Percentiles rank a stretch among this genome's conserved stretches.
phyloP scores from a whole-genome alignment of 2,888 invertebrate genomes.

The Lasioglossum villosulum region DNA sequence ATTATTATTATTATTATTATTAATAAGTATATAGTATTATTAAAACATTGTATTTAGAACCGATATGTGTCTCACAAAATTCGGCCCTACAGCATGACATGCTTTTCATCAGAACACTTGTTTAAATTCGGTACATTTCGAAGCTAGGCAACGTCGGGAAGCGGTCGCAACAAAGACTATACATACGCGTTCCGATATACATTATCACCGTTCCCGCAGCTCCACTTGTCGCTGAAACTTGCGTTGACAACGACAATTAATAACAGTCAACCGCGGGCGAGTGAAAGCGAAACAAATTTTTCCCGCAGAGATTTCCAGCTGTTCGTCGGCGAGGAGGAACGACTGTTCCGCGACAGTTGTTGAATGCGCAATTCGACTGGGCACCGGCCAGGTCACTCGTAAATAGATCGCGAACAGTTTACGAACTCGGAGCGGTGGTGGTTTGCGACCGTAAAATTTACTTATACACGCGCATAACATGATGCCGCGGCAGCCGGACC shows the following conservation, averaged over 20 bases:
- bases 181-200: not conserved
- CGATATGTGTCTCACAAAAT: not conserved
- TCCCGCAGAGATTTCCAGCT: not conserved
- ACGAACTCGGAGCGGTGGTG: conserved; percentile 17
- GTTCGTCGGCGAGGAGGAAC: not conserved
- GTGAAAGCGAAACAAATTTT: conserved; percentile 1
- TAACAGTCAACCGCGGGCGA: conserved; percentile 3
- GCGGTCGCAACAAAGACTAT: not conserved
- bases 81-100: not conserved
- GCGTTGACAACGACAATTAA: conserved; percentile 20
- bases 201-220: not conserved
- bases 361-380: not conserved
- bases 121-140: not conserved
- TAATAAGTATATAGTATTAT: not conserved
- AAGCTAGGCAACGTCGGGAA: not conserved
- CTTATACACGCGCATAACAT: conserved; percentile 40
- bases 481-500: not conserved
- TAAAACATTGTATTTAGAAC: not conserved
- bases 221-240: not conserved
- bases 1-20: too few relatives aligned
- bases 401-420: conserved; percentile 37
- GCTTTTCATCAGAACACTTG: not conserved
- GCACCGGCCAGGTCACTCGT: conserved; percentile 17
- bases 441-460: conserved; percentile 34
- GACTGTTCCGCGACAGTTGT: conserved; percentile 18